These are phyloP conservation scores for Squalus acanthias DNA, from an alignment of 2,797 vertebrate genomes.

Conservation along the genomic window DNA sequence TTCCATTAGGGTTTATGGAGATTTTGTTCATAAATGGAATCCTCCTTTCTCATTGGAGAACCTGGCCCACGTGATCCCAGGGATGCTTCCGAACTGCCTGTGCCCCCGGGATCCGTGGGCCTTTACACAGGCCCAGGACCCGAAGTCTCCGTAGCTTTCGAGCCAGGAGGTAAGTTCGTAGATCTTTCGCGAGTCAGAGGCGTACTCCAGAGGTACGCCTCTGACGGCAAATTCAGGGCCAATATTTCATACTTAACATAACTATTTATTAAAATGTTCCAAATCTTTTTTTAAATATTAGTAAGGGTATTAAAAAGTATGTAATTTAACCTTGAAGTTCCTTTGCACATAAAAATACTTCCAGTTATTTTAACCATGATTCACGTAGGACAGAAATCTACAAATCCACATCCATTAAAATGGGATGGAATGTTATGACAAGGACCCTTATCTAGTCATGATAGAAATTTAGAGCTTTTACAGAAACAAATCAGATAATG, in stretches of 20 bases:
- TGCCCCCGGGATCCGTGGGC: too few species aligned
- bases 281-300: background rate
- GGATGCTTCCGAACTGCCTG: too few species aligned
- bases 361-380: background rate
- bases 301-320: background rate
- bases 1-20: too few species aligned
- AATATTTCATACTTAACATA: background rate
- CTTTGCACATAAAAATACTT: background rate
- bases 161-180: too few species aligned
- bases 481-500: background rate
- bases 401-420: background rate
- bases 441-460: background rate
- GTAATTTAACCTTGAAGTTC: background rate
- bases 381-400: background rate
- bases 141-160: too few species aligned
- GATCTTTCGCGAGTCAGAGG: too few species aligned
- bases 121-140: too few species aligned
- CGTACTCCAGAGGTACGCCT: too few species aligned
- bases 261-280: background rate
- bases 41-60: too few species aligned
- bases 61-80: too few species aligned
- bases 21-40: too few species aligned
- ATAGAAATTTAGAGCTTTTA: background rate
- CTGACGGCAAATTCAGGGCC: too few species aligned
- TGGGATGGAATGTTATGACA: background rate